These are phyloP conservation scores for Diabrotica balteata DNA, from an alignment of 2,888 invertebrate species.

Conservation along the genomic window DNA sequence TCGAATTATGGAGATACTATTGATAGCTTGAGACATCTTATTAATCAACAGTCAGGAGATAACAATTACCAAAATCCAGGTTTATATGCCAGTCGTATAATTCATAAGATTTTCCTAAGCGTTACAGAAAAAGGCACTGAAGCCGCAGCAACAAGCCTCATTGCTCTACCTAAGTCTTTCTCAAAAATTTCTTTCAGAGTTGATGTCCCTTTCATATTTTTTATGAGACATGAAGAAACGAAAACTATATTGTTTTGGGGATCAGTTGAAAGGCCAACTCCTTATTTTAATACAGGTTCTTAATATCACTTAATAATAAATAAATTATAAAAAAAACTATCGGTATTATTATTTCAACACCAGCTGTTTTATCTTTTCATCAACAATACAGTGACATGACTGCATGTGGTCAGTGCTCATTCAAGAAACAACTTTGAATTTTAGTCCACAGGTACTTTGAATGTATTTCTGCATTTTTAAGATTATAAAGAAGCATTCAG, in stretches of 20 bases:
- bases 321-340: no score
- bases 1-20: slow-evolving; percentile 40
- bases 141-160: slow-evolving; percentile 72
- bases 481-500: no score
- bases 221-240: slow-evolving; percentile 73
- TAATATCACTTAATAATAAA: no score
- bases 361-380: no score
- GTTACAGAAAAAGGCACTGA: slow-evolving; percentile 75
- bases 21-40: slow-evolving; percentile 48
- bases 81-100: slow-evolving; percentile 68
- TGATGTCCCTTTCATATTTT: slow-evolving; percentile 77
- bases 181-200: slow-evolving; percentile 65
- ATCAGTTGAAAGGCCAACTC: slow-evolving; percentile 67
- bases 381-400: no score
- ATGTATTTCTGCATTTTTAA: no score
- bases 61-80: slow-evolving; percentile 69
- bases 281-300: slow-evolving; percentile 36
- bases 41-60: slow-evolving; percentile 52
- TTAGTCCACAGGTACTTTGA: no score
- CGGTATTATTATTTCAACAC: no score
- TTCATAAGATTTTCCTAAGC: slow-evolving; percentile 72
- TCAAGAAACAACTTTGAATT: no score
- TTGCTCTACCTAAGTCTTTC: slow-evolving; percentile 63
- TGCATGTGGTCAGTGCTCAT: no score
- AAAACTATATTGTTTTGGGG: slow-evolving; percentile 77